Percentiles rank a stretch among this genome's conserved stretches.
Evolutionary conservation across 2,113 vertebrate genomes (phyloP).

Genomic region (Pheucticus melanocephalus): DNA sequence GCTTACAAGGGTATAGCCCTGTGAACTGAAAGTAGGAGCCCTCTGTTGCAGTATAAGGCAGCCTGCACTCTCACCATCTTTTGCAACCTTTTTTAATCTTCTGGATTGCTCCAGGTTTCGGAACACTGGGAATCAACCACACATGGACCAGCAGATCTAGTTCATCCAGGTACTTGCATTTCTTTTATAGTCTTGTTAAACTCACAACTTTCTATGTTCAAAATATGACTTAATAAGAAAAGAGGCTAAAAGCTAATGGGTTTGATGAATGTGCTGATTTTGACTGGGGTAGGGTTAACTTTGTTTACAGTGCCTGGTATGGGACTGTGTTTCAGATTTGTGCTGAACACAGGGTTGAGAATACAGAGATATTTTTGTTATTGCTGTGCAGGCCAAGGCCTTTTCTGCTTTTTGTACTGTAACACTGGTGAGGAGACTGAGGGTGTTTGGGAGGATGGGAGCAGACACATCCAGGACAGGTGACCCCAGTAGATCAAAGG

Average conservation of each 20-base stretch:
- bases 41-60: not conserved
- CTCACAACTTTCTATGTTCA: not conserved
- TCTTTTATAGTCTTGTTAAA: not conserved
- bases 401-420: not conserved
- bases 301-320: not conserved
- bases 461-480: not conserved
- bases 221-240: not conserved
- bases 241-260: not conserved
- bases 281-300: not conserved
- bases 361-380: not conserved
- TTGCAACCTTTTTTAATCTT: not conserved
- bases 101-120: not conserved
- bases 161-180: not conserved
- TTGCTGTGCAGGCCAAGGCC: not conserved
- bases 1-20: not conserved
- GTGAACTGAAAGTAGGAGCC: not conserved
- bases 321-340: not conserved
- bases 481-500: not conserved
- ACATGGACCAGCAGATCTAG: not conserved
- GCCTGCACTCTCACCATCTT: not conserved
- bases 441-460: not conserved
- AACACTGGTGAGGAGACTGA: rapidly evolving
- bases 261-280: not conserved
- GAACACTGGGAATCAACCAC: not conserved
- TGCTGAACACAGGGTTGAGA: not conserved